A percentile compares a stretch with the other conserved stretches of the same genome.
Conservation (phyloP, 1,140 invertebrate species). For the Leptopilina clavipes region DNA sequence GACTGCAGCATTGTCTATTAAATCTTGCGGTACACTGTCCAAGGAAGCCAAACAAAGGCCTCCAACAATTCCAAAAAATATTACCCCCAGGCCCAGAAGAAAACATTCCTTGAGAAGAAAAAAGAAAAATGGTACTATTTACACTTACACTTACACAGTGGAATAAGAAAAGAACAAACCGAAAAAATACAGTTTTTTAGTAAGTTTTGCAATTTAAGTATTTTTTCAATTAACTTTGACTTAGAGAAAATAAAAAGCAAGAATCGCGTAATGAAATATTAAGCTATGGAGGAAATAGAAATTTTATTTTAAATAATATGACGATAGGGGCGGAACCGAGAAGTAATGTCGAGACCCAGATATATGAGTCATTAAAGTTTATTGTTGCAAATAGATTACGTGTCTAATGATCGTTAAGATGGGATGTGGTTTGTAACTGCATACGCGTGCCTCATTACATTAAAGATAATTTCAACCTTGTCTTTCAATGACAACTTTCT, state of each 20-base stretch:
- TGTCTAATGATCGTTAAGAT: slow-evolving; percentile 44
- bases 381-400: slow-evolving; percentile 46
- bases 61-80: slow-evolving; percentile 81
- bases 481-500: slow-evolving; percentile 55
- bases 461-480: slow-evolving; percentile 55
- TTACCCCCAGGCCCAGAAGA: slow-evolving; percentile 79
- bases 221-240: no score
- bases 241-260: no score
- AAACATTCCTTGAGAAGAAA: slow-evolving; percentile 76
- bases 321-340: background rate
- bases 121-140: slow-evolving; percentile 3
- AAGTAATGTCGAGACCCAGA: slow-evolving; percentile 47
- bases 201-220: no score
- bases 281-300: background rate
- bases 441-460: slow-evolving; percentile 31
- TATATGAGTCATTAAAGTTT: slow-evolving; percentile 64
- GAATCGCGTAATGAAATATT: no score
- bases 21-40: slow-evolving; percentile 80
- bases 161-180: background rate
- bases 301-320: background rate
- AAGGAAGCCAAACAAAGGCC: slow-evolving; percentile 81
- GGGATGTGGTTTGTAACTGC: slow-evolving; percentile 48
- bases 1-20: slow-evolving; percentile 83
- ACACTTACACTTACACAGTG: background rate
- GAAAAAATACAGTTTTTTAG: no score